These are phyloP conservation scores for Labia minor DNA, from an alignment of 2,888 invertebrate species.

Conservation along the genomic window DNA sequence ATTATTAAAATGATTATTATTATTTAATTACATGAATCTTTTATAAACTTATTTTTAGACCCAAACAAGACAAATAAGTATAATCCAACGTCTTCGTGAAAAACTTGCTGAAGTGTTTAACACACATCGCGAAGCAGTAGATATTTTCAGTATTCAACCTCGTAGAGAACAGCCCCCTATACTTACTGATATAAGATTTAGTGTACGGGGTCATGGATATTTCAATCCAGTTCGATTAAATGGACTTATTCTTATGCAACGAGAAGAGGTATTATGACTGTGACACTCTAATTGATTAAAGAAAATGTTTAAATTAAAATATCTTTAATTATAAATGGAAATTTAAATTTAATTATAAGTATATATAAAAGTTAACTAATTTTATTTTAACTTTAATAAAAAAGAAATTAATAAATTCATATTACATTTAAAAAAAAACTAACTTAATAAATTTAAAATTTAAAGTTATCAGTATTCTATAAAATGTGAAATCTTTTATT, in stretches of 20 bases:
- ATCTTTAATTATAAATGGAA: too few relatives aligned
- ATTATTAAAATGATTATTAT: too few relatives aligned
- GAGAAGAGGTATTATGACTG: conserved; percentile 34
- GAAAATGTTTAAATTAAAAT: conserved; percentile 31
- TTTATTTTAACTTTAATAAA: too few relatives aligned
- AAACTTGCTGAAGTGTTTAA: conserved; percentile 37
- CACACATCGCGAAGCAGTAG: conserved; percentile 38
- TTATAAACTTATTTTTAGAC: too few relatives aligned
- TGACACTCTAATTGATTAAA: conserved; percentile 32
- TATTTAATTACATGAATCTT: too few relatives aligned
- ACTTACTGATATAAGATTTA: conserved; percentile 40
- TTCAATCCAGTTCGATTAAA: conserved; percentile 43
- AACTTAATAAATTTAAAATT: too few relatives aligned
- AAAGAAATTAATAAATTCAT: too few relatives aligned
- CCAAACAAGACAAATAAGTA: conserved; percentile 36
- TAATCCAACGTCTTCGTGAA: conserved; percentile 38
- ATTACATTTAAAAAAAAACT: too few relatives aligned
- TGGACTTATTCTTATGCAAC: conserved; percentile 40
- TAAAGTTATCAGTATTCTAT: too few relatives aligned
- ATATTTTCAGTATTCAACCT: conserved; percentile 46
- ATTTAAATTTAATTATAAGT: too few relatives aligned
- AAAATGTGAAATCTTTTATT: too few relatives aligned
- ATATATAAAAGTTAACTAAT: too few relatives aligned
- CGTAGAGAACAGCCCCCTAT: conserved; percentile 33
- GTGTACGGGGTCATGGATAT: conserved; percentile 45